These are phyloP conservation scores for Olivierus martensii DNA, from an alignment of 1,140 invertebrate genomes.

Conservation along the genomic window DNA sequence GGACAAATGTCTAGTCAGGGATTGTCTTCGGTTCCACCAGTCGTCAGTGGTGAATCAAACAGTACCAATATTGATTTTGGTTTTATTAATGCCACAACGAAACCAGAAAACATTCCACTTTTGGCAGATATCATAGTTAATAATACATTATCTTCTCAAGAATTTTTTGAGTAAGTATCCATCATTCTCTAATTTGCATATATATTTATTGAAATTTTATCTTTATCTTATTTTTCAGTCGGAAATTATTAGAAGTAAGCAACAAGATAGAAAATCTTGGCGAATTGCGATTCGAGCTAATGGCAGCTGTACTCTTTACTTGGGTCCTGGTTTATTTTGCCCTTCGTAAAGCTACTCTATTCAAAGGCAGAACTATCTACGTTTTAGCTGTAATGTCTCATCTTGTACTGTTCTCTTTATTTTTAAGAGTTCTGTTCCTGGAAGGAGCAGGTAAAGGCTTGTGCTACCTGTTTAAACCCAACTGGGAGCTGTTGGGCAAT, in stretches of 20 bases:
- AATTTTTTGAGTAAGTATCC: too few species aligned
- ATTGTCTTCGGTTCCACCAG: too few species aligned
- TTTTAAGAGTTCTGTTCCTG: constrained; percentile 37
- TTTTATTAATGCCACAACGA: too few species aligned
- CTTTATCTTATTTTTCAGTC: too few species aligned
- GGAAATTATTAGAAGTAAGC: constrained; percentile 67
- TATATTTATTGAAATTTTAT: too few species aligned
- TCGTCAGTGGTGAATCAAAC: too few species aligned
- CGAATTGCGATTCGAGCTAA: constrained; percentile 65
- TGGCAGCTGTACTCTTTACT: constrained; percentile 66
- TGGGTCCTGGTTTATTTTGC: constrained; percentile 87
- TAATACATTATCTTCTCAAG: background rate
- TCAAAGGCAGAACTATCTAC: constrained; percentile 5
- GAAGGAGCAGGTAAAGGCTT: constrained; percentile 3
- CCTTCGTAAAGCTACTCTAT: constrained; percentile 73
- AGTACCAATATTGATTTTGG: too few species aligned
- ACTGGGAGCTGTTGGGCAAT: constrained; percentile 12
- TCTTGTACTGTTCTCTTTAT: constrained; percentile 6
- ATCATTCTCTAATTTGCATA: too few species aligned
- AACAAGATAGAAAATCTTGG: constrained; percentile 66
- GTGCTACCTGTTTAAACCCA: constrained; percentile 2
- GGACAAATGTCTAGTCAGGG: too few species aligned
- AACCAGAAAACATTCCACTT: too few species aligned
- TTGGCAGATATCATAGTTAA: background rate
- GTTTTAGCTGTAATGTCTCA: constrained; percentile 4